Evolutionary conservation across 2,888 invertebrate species (phyloP), one percentile per base, ranked within the genome.

Genomic region (Euplagia quadripunctaria): DNA sequence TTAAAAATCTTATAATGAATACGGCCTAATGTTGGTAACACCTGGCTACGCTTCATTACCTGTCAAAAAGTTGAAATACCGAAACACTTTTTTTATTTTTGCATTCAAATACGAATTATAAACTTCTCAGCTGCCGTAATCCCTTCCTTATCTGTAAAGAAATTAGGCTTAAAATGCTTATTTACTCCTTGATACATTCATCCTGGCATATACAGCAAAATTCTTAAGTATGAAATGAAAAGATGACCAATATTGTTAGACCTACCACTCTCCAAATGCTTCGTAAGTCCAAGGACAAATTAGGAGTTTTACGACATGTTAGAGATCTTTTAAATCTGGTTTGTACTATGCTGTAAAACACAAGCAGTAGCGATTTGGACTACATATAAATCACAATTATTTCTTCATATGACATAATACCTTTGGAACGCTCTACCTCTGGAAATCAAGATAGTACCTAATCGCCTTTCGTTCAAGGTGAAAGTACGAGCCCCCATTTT

Each of bases 41-140:
- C 86, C 87, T 87, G 89, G 87, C 73, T 70, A 82, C 82, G 81
- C 79, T 86, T 81, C 82, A 87, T 89, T 88, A 85, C 81, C 81
- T 81, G 83, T 86, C 86, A 87, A 84, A 82, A 86, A 85, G 77
- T 83, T 82, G 85, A 88, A 86, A 87, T 82, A 84, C 84, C 73
- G 73, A 76, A 70, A 55, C 16, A 76, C 74, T 80, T 84, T 84
- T 83, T 80, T 82, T 79, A 78, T 85, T 87, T 87, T 85, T 85
- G 73, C 73, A 81, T 82, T 75, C 78, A 83, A 82, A 79, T 71
- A 76, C 72, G 65, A 80, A 80, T 68, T 70, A 74, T 77, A 79
- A 76, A 74, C 42, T 64, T 58, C 0, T 8, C 66, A 61, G 64
- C 20, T 72, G 82, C 68, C 46, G 67, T 43, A 87, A 73, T 84